Base-by-base conservation (phyloP, 2,888 invertebrate species). In the Galerucella nymphaeae region DNA sequence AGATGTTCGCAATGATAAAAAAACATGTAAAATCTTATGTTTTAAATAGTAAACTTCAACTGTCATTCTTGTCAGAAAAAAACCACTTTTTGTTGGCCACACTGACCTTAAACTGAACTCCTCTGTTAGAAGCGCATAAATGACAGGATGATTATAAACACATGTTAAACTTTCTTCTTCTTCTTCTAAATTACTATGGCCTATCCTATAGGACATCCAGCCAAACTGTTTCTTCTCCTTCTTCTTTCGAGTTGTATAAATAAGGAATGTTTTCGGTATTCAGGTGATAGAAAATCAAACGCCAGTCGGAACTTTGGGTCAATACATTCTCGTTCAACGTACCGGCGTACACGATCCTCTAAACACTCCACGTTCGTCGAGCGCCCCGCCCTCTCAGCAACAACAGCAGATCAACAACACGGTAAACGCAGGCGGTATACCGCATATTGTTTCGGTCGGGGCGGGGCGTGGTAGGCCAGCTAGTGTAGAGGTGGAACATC, bases 281-380 rank as follows among this genome's bases (percentile, higher is more conserved):
- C 85, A 91, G 91, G 88, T 90, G 75, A 90, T 90, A 80, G 91
- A 91, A 80, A 90, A 89, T 80, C 88, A 90, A 77, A 90, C 89
- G 81, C 88, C 90, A 68, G 85, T 90, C 42, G 90, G 90, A 75
- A 90, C 90, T 73, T 89, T 93, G 72, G 94, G 94, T 55, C 95
- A 94, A 83, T 95, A 95, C 86, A 93, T 95, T 74, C 88, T 95
- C 30, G 94, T 95, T 45, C 94, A 95, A 84, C 90, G 94, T 73
- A 92, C 88, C 4, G 87, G 90, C 74, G 88, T 89, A 11, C 83
- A 81, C 71, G 81, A 80, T 73, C 84, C 80, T 65, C 80, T 81
- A 72, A 90, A 91, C 68, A 92, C 93, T 9, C 95, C 95, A 0
- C 89, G 96, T 67, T 95, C 96, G 0, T 94, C 95, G 0, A 95